Base-by-base conservation (phyloP, 2,797 vertebrate species). In the Dallia pectoralis region DNA sequence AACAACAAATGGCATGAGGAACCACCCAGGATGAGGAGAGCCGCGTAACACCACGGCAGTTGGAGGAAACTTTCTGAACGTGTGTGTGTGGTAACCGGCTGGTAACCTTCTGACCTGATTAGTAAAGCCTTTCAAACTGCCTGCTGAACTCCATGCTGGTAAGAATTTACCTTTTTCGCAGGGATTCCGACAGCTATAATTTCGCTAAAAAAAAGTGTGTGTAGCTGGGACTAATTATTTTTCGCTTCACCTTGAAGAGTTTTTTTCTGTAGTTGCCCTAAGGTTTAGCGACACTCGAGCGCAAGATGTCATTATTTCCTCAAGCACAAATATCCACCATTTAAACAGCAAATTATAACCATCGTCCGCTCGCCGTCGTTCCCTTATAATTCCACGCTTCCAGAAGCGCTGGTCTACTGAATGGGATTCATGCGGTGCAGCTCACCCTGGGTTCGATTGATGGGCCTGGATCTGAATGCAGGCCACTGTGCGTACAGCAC, bases 1-100 rank as follows among this genome's bases (percentile, higher is more conserved):
- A 36, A 77, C 73, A 83, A 85, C 75, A 77, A 79, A 70, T 66
- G 78, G 40, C 63, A 74, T 22, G 9, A 11, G 22, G 25, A 59
- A 59, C 53, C 53, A 77, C 78, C 83, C 83, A 77, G 77, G 67
- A 75, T 80, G 87, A 79, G 32, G 79, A 76, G 70, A 72, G 73
- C 61, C 71, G 79, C 72, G 79, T 88, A 86, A 85, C 19, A 86
- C 79, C 83, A 68, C 25, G 44, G 44, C 67, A n/a, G 63, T 66
- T 66, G 11, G 63, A n/a, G 63, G 63, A 9, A 32, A 36, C 33
- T 22, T 22, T 36, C 40, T 66, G 30, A 40, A 22, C 6, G 19
- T n/a, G 30, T 16, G 19, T n/a, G 30, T 22, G n/a, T 30, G 63
- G 63, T 40, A 40, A 22, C 11, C 63, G 69, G 63, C n/a, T 36